phyloP scores from a whole-genome alignment of 2,888 invertebrate species.

The Caenorhabditis sp. region DNA sequence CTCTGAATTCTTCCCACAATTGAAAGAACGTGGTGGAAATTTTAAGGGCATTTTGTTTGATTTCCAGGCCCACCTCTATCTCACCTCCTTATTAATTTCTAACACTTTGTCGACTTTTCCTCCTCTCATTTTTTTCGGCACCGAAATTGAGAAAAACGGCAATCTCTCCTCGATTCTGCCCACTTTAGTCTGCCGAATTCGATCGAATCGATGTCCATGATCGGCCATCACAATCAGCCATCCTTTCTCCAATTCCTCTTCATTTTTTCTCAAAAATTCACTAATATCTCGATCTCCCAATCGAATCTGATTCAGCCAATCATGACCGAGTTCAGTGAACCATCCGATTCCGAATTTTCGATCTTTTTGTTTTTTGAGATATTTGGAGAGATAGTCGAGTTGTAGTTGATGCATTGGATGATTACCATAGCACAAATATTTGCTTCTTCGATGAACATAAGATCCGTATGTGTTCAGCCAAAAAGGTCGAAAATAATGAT shows the following conservation, averaged over 20 bases:
- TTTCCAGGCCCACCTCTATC: too few species aligned
- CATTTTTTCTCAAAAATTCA: conserved; percentile 65
- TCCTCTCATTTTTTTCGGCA: conserved; percentile 47
- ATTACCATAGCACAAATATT: conserved; percentile 64
- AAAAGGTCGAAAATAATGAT: conserved; percentile 71
- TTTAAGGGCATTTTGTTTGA: too few species aligned
- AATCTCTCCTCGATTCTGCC: conserved; percentile 67
- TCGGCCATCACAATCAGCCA: conserved; percentile 71
- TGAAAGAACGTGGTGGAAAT: not conserved
- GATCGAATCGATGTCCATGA: conserved; percentile 73
- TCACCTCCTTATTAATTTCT: conserved; percentile 39
- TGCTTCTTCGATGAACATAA: conserved; percentile 61
- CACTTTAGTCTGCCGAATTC: conserved; percentile 70
- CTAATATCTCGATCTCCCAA: conserved; percentile 72
- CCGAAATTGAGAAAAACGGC: conserved; percentile 63
- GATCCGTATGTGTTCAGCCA: conserved; percentile 69
- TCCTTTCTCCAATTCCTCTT: conserved; percentile 49
- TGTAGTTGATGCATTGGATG: conserved; percentile 64
- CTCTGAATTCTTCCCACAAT: not conserved
- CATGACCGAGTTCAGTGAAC: conserved; percentile 72
- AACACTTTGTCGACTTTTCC: conserved; percentile 12
- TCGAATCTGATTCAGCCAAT: conserved; percentile 71
- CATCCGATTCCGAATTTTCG: conserved; percentile 60
- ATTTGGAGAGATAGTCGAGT: conserved; percentile 69
- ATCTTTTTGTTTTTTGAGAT: too few species aligned